Evolutionary conservation across 35 echinoderm and acorn worm genomes (phyloP), one percentile per base, ranked within the genome.

Genomic region (Ophioderma brevispina): DNA sequence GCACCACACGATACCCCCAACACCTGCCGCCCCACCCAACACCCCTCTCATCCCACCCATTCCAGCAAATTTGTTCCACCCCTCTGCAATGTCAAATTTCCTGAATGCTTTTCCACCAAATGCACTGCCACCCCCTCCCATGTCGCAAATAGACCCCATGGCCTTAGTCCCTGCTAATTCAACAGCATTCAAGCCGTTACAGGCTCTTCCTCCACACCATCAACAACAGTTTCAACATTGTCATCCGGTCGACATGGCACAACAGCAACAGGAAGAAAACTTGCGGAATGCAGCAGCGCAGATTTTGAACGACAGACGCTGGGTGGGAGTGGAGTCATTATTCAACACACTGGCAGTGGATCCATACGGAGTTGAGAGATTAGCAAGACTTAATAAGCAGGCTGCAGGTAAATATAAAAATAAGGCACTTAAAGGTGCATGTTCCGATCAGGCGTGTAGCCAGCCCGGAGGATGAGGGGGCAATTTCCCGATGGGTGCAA

Each of bases 381-480:
- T 99, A 32, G 97, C 97, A 37, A 92, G 80, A 59, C 91, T 95
- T n/a, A 95, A 92, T 46, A 92, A 94, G 86, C 94, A 99, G 76
- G 94, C 93, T 52, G 97, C 97, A 50, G 87, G 97, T 99, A 85
- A 88, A 55, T n/a, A n/a, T n/a, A n/a, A n/a, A n/a, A n/a, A n/a
- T n/a, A n/a, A n/a, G n/a, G 40, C 8, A n/a, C n/a, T n/a, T n/a
- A n/a, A n/a, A n/a, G n/a, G n/a, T n/a, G n/a, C n/a, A n/a, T n/a
- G n/a, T n/a, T n/a, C n/a, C n/a, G n/a, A n/a, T n/a, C n/a, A n/a
- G n/a, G n/a, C n/a, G n/a, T n/a, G n/a, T n/a, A n/a, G n/a, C n/a
- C n/a, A n/a, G n/a, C n/a, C n/a, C 8, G 8, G 8, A 21, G 46
- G 8, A 11, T 11, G 8, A 52, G 46, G 46, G 46, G 8, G 46